A percentile compares a stretch with the other conserved stretches of the same genome.
phyloP scores from a whole-genome alignment of 2,113 vertebrate genomes.

The Pluvianellus socialis region DNA sequence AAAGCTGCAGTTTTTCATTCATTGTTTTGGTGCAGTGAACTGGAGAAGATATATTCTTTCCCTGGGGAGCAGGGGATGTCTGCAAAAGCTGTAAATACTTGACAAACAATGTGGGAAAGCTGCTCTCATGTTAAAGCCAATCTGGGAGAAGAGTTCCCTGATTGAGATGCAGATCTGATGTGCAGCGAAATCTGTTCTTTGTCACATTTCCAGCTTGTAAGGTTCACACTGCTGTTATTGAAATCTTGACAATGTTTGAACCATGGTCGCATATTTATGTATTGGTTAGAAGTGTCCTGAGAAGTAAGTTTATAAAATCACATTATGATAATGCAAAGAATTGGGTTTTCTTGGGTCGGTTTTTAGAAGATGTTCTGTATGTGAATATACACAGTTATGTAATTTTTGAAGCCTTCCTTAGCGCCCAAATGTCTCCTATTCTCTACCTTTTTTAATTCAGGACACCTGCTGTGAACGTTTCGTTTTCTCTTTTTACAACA shows the following conservation, averaged over 20 bases:
- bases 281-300: background rate
- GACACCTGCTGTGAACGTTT: background rate
- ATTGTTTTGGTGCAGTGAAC: background rate
- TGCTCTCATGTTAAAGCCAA: background rate
- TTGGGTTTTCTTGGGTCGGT: background rate
- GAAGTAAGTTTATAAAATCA: background rate
- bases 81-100: conserved; percentile 28
- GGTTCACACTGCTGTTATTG: background rate
- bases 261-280: background rate
- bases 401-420: background rate
- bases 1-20: background rate
- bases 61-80: background rate
- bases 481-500: background rate
- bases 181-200: conserved; percentile 24
- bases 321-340: background rate
- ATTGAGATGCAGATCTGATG: conserved; percentile 3
- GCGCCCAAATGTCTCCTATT: background rate
- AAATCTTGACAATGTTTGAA: background rate
- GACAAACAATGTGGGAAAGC: background rate
- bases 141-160: background rate
- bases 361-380: background rate
- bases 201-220: background rate
- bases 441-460: background rate
- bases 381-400: background rate
- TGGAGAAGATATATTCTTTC: background rate